These are phyloP conservation scores for Solenopsis fugax DNA, from an alignment of 1,140 invertebrate species.

Conservation along the genomic window DNA sequence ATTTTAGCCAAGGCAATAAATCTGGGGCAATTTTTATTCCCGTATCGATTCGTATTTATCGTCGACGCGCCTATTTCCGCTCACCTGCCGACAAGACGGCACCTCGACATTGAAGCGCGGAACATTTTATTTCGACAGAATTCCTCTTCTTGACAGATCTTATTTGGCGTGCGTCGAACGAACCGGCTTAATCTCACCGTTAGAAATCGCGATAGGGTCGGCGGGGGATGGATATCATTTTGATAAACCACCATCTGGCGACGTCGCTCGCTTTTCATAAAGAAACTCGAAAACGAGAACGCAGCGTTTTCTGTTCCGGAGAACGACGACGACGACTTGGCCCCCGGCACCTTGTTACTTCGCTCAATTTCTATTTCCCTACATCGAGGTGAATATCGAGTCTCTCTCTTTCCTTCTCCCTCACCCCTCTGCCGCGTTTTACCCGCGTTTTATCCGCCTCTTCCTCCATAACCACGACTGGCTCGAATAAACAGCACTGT, in stretches of 20 bases:
- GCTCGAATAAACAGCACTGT: conserved; percentile 67
- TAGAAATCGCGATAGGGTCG: background rate
- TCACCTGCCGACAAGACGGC: conserved; percentile 1
- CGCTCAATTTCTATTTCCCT: conserved; percentile 71
- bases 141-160: conserved; percentile 8
- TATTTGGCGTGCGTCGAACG: conserved; percentile 2
- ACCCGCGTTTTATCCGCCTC: background rate
- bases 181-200: conserved; percentile 35
- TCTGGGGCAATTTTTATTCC: conserved; percentile 21
- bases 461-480: background rate
- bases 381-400: conserved; percentile 59
- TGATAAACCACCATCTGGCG: conserved; percentile 25
- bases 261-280: background rate
- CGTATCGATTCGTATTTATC: conserved; percentile 14
- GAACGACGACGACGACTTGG: background rate
- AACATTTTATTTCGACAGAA: conserved; percentile 26
- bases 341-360: conserved; percentile 37
- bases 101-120: conserved; percentile 14
- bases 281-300: conserved; percentile 22
- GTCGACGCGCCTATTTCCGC: background rate
- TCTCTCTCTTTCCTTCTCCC: conserved; percentile 9
- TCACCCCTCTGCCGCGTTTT: background rate
- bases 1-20: conserved; percentile 35
- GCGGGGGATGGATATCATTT: conserved; percentile 31
- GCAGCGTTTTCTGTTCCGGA: conserved; percentile 29